phyloP scores from a whole-genome alignment of 2,113 vertebrate species.

The Bostrychus sinensis region DNA sequence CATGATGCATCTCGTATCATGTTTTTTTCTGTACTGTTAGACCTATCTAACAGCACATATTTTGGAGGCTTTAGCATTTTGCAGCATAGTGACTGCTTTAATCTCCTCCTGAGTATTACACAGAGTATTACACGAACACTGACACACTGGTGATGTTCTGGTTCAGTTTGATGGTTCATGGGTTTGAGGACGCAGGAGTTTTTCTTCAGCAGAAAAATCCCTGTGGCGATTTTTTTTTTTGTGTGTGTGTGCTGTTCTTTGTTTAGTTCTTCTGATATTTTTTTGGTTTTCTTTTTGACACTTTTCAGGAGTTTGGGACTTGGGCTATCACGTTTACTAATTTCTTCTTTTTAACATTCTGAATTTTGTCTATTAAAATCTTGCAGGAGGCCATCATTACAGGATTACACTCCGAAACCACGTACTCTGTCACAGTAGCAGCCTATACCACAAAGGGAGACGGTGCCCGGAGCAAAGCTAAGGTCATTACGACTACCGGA shows the following conservation, averaged over 20 bases:
- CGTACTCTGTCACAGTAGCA: slow-evolving; percentile 94
- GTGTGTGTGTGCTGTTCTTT: neutral
- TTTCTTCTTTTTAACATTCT: slow-evolving; percentile 23
- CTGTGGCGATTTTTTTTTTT: slow-evolving; percentile 43
- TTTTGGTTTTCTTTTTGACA: slow-evolving; percentile 1
- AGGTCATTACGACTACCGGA: slow-evolving; percentile 92
- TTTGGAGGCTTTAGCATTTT: slow-evolving; percentile 20
- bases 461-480: slow-evolving; percentile 95
- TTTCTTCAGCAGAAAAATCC: slow-evolving; percentile 67
- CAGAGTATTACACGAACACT: slow-evolving; percentile 61
- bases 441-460: slow-evolving; percentile 98
- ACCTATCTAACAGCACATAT: neutral
- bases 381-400: slow-evolving; percentile 90
- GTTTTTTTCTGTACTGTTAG: neutral
- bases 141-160: slow-evolving; percentile 68
- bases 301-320: neutral
- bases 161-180: slow-evolving; percentile 63
- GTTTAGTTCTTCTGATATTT: neutral
- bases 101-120: slow-evolving; percentile 54
- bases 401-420: slow-evolving; percentile 92
- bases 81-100: slow-evolving; percentile 21
- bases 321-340: slow-evolving; percentile 9
- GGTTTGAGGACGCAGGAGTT: slow-evolving; percentile 50
- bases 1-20: neutral
- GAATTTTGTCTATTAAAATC: slow-evolving; percentile 29